Evolutionary conservation across 2,888 invertebrate species (phyloP).

Genomic region (Caenorhabditis wallacei): DNA sequence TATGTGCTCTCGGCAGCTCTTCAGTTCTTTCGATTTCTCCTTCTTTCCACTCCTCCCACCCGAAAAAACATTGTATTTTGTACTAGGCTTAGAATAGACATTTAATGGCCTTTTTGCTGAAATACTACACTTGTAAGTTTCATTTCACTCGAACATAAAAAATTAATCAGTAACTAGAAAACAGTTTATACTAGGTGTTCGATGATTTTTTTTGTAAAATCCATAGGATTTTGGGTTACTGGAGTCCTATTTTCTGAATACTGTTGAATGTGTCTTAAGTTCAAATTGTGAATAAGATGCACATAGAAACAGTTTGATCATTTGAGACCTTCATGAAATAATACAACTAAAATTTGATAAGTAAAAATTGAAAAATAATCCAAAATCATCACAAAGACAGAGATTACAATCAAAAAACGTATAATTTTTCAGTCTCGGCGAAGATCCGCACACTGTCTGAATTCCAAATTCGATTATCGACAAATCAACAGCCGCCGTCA

Average conservation of each 20-base stretch:
- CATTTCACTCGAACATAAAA: too few relatives aligned
- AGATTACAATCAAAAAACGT: background rate
- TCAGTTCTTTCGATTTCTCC: slow-evolving; percentile 8
- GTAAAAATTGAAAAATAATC: background rate
- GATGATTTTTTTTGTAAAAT: too few relatives aligned
- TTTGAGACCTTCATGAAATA: too few relatives aligned
- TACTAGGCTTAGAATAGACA: slow-evolving; percentile 9
- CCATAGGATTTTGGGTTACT: too few relatives aligned
- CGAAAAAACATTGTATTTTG: slow-evolving; percentile 3
- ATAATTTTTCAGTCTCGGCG: slow-evolving; percentile 90
- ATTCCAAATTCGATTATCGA: slow-evolving; percentile 93
- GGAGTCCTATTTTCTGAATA: too few relatives aligned
- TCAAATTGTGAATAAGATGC: too few relatives aligned
- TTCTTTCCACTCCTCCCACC: background rate
- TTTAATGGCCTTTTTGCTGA: slow-evolving; percentile 80
- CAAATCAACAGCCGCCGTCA: slow-evolving; percentile 87
- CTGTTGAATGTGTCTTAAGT: too few relatives aligned
- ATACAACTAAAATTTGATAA: too few relatives aligned
- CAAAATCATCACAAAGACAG: background rate
- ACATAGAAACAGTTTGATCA: too few relatives aligned
- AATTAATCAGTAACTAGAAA: too few relatives aligned
- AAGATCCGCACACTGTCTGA: slow-evolving; percentile 98
- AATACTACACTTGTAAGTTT: slow-evolving; percentile 82
- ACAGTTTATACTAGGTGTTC: too few relatives aligned
- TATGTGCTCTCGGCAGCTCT: slow-evolving; percentile 20